Conservation (phyloP, 2,888 invertebrate genomes). For the Chymomyza fuscimana region DNA sequence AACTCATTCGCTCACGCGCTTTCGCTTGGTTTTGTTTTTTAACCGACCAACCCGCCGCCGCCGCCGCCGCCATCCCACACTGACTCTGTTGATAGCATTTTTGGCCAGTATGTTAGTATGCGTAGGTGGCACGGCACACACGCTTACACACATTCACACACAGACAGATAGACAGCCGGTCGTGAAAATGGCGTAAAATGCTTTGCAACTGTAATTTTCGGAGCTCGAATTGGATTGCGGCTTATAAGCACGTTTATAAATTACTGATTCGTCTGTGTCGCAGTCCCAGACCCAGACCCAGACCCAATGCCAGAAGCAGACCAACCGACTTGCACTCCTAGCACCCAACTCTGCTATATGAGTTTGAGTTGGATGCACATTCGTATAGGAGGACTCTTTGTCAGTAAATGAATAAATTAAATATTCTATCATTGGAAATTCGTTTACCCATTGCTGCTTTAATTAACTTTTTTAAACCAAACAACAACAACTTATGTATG, state of each 20-base stretch:
- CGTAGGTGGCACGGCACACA: neutral
- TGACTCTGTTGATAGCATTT: conserved; percentile 42
- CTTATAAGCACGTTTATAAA: conserved; percentile 70
- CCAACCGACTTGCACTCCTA: neutral
- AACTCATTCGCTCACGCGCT: conserved; percentile 52
- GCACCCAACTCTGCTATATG: neutral
- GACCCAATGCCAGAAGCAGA: neutral
- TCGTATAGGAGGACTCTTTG: conserved; percentile 26
- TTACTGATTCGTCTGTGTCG: conserved; percentile 59
- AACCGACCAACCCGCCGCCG: neutral
- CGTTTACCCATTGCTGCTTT: conserved; percentile 34
- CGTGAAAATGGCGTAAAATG: conserved; percentile 20
- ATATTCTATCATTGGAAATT: conserved; percentile 53
- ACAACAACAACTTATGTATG: neutral
- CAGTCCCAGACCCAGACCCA: neutral
- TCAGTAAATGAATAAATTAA: conserved; percentile 64
- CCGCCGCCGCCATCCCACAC: neutral
- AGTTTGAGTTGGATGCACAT: neutral
- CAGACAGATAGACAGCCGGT: conserved; percentile 11
- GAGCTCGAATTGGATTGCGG: conserved; percentile 65
- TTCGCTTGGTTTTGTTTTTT: conserved; percentile 45
- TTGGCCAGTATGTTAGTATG: neutral
- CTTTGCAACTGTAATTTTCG: conserved; percentile 47
- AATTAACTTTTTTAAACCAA: conserved; percentile 38
- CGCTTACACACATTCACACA: neutral